Conservation (phyloP, 2,888 invertebrate species). For the Octodonta nipae region DNA sequence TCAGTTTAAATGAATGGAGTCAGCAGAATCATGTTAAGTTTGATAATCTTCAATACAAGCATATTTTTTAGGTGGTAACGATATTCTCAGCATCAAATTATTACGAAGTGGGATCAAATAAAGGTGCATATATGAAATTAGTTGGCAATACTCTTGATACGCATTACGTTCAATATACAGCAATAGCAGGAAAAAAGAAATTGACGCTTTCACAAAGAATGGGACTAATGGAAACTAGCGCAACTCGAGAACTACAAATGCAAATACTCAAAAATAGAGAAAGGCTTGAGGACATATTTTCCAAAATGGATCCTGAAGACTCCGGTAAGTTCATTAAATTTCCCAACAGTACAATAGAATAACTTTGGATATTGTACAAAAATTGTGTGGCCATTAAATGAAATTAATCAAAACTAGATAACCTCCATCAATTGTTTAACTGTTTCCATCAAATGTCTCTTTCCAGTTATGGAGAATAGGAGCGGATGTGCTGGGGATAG, state of each 20-base stretch:
- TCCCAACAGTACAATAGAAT: too few species aligned
- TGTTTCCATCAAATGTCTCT: neutral
- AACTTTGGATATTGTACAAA: too few species aligned
- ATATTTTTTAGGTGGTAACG: conserved; percentile 60
- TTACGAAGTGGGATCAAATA: conserved; percentile 85
- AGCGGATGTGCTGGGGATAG: too few species aligned
- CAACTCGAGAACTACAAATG: conserved; percentile 68
- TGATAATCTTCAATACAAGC: too few species aligned
- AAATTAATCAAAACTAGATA: too few species aligned
- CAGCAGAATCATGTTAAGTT: conserved; percentile 1
- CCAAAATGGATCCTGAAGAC: conserved; percentile 53
- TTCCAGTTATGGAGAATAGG: too few species aligned
- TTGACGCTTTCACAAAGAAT: conserved; percentile 67
- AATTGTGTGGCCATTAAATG: too few species aligned
- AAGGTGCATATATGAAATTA: conserved; percentile 81
- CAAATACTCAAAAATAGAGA: conserved; percentile 61
- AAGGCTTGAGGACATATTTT: conserved; percentile 58
- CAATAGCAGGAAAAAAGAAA: conserved; percentile 57
- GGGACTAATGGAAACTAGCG: conserved; percentile 75
- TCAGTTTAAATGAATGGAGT: too few species aligned
- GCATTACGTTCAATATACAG: conserved; percentile 79
- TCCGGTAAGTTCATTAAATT: conserved; percentile 49
- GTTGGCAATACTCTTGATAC: conserved; percentile 62
- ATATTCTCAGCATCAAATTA: conserved; percentile 96
- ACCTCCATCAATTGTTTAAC: neutral